A percentile compares a stretch with the other conserved stretches of the same genome.
These are phyloP conservation scores for Apeira syringaria DNA, from an alignment of 2,888 invertebrate genomes.

Conservation along the genomic window DNA sequence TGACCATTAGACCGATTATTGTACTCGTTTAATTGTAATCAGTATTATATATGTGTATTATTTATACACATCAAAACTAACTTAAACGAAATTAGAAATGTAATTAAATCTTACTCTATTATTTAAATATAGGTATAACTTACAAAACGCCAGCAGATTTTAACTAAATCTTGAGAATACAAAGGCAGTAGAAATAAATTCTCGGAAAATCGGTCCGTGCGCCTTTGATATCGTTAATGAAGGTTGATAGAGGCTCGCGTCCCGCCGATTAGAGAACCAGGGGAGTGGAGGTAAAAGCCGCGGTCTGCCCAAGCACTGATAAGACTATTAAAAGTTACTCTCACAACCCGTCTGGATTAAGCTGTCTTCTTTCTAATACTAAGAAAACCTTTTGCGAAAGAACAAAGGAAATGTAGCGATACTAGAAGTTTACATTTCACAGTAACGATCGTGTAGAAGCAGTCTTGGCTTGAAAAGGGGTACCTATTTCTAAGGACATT, in stretches of 20 bases:
- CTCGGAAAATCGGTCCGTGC: slow-evolving; percentile 31
- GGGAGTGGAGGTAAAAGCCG: slow-evolving; percentile 55
- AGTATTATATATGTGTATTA: no score
- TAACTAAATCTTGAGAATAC: slow-evolving; percentile 27
- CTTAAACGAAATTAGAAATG: no score
- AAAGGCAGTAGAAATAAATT: slow-evolving; percentile 28
- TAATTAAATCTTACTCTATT: no score
- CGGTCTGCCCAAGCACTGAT: slow-evolving; percentile 71
- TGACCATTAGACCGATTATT: no score
- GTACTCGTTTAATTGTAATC: no score
- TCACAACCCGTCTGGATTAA: slow-evolving; percentile 65
- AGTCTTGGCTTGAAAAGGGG: slow-evolving; percentile 32
- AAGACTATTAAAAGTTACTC: slow-evolving; percentile 82
- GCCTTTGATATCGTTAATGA: background rate
- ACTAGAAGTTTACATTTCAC: slow-evolving; percentile 40
- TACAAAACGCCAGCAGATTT: background rate
- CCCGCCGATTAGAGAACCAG: slow-evolving; percentile 38
- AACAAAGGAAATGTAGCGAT: slow-evolving; percentile 45
- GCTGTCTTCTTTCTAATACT: slow-evolving; percentile 55
- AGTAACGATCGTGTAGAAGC: slow-evolving; percentile 45
- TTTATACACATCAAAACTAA: no score
- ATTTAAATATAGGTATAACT: no score
- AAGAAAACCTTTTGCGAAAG: slow-evolving; percentile 52
- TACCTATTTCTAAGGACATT: slow-evolving; percentile 34
- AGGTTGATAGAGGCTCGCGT: slow-evolving; percentile 17